Base-by-base conservation (phyloP, 2,888 invertebrate genomes). In the Plemyria rubiginata region DNA sequence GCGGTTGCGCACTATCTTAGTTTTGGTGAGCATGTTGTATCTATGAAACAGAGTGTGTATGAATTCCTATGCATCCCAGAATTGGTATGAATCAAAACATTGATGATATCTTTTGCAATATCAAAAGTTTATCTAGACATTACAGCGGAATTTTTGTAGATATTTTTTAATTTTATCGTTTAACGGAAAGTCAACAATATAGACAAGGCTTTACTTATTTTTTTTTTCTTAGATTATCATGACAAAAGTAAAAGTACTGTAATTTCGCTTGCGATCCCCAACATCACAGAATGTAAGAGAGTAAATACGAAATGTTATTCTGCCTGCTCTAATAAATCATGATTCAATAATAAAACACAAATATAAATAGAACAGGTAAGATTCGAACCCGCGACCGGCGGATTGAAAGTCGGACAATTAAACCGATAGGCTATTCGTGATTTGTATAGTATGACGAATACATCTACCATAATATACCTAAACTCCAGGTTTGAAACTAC, bases 1-100 rank as follows among this genome's bases (percentile, higher is more conserved):
- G 12, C 87, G 83, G 41, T 86, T 84, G 54, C 92, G 88, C 1
- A 87, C 86, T 8, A 85, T 84, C 76, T 90, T 92, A 0, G 92
- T 93, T 64, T 86, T 87, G 0, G 92, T 92, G 45, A 92, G 68
- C 86, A 92, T 87, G 76, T 84, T 92, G 78, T 89, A 92, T 65
- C 92, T 92, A 68, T 9, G 12, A 46, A 11, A 38, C 48, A 13
- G 36, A 46, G 15, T 32, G 2, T 1, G 32, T 32, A 22, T 22
- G 22, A 22, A 22, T 22, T 22, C 22, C 22, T 3, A 22, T 22
- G 22, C 22, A 22, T 22, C 22, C 22, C 32, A 32, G 6, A 32
- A 32, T 32, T 4, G 8, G 2, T 4, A 32, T 32, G 8, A 32
- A 22, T 22, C 22, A 22, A 22, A 22, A 22, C 3, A n/a, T 22